A percentile compares a stretch with the other conserved stretches of the same genome.
Conservation (phyloP, 2,888 invertebrate species). For the Caradrina clavipalpis region DNA sequence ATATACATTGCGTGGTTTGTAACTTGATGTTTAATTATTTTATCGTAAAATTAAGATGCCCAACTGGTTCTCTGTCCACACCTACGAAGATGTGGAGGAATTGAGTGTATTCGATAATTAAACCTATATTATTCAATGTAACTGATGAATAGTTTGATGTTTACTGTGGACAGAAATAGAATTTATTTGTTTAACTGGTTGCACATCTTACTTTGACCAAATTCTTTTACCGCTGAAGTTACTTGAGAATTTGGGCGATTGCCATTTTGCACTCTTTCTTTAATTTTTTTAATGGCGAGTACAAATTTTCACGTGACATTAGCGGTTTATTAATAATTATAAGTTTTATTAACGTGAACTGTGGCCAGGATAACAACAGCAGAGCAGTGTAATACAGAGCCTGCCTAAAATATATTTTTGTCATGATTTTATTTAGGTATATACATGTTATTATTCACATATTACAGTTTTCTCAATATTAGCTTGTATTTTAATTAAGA, state of each 20-base stretch:
- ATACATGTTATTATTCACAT: conserved; percentile 91
- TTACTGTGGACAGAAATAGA: conserved; percentile 78
- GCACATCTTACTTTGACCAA: conserved; percentile 89
- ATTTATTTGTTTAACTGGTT: conserved; percentile 82
- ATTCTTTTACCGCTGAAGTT: conserved; percentile 82
- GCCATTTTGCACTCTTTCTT: conserved; percentile 78
- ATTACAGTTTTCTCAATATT: conserved; percentile 92
- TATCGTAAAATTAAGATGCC: conserved; percentile 89
- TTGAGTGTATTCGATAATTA: conserved; percentile 77
- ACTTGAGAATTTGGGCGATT: conserved; percentile 82
- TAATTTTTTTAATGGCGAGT: conserved; percentile 74
- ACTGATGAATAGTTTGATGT: conserved; percentile 67
- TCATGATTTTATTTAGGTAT: conserved; percentile 91
- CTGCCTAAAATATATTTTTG: conserved; percentile 92
- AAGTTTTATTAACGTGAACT: conserved; percentile 88
- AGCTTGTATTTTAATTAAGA: conserved; percentile 92
- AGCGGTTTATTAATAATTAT: conserved; percentile 85
- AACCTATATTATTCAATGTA: conserved; percentile 70
- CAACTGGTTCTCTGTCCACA: conserved; percentile 86
- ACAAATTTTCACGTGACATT: conserved; percentile 84
- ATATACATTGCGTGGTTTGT: conserved; percentile 91
- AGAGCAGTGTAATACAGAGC: conserved; percentile 89
- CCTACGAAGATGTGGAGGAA: conserved; percentile 75
- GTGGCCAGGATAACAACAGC: conserved; percentile 90
- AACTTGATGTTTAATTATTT: conserved; percentile 89